Percentiles rank a stretch among this genome's conserved stretches.
Conservation (phyloP, 2,797 vertebrate genomes). For the Sebastes variabilis region DNA sequence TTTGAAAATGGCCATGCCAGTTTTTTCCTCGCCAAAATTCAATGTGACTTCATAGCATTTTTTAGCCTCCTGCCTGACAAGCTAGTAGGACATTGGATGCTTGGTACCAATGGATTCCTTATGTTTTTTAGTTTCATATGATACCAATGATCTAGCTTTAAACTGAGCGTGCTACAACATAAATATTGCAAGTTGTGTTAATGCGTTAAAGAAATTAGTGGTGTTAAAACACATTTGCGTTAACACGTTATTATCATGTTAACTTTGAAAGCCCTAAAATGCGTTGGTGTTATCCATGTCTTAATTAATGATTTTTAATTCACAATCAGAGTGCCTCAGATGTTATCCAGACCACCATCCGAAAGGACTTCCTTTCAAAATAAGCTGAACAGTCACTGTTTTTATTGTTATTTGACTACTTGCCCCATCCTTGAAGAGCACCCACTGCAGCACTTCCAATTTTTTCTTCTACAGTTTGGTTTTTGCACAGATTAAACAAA, state of each 20-base stretch:
- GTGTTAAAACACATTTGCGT: background rate
- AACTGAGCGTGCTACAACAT: rapidly evolving
- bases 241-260: no score
- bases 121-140: background rate
- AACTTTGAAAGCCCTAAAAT: background rate
- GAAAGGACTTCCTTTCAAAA: no score
- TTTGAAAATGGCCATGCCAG: no score
- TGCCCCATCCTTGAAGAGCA: no score
- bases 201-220: background rate
- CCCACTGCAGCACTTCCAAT: no score
- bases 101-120: background rate
- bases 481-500: background rate
- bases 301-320: no score
- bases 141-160: background rate
- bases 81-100: background rate
- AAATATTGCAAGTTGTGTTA: no score
- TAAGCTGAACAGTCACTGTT: no score
- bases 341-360: no score
- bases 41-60: rapidly evolving
- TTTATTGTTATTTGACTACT: no score
- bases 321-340: no score
- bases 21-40: background rate
- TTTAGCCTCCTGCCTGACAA: background rate
- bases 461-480: no score
- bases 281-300: background rate